Evolutionary conservation across 2,113 vertebrate species (phyloP), one percentile per base, ranked within the genome.

Genomic region (Benthochromis sp.): DNA sequence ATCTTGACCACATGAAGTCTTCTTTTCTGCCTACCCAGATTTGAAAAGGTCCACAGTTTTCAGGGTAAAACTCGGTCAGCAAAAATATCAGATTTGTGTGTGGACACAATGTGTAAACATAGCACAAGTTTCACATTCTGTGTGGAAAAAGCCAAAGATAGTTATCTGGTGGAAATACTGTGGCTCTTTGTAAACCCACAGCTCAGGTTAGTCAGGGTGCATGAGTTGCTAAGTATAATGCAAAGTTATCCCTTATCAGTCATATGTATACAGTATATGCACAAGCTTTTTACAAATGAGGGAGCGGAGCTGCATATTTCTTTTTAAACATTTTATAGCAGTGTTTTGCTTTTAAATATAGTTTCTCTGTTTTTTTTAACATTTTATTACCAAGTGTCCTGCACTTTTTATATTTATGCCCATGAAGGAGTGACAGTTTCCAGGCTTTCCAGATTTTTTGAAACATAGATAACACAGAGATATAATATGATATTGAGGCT

Each of bases 401-500:
- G 38, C 36, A 38, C 13, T 81, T 57, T 81, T 81, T 50, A 76
- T 76, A 31, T 76, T 76, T 31, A 78, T 78, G 45, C 10, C 16
- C 2, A n/a, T 8, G 27, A 52, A 76, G 24, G 43, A 31, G 43
- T 76, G 38, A 52, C 10, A 78, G 73, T 13, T 78, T 78, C 45
- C 73, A 78, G 27, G 73, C 21, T 40, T 45, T 82, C 21, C 53
- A 16, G 82, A 93, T 87, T 86, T 71, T 66, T 82, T 16, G 38
- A 59, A 54, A 83, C 24, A 90, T 84, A 88, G 54, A 85, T 90
- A 87, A 76, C 45, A 13, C 2, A 76, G 71, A 66, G n/a, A 90
- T 89, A 73, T 61, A 40, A 31, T 54, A 76, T 89, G 88, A 88
- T 89, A 85, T 45, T 53, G 55, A 90, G 61, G 11, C 40, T 88